These are phyloP conservation scores for Beaufortia kweichowensis DNA, from an alignment of 2,113 vertebrate genomes.

Conservation along the genomic window DNA sequence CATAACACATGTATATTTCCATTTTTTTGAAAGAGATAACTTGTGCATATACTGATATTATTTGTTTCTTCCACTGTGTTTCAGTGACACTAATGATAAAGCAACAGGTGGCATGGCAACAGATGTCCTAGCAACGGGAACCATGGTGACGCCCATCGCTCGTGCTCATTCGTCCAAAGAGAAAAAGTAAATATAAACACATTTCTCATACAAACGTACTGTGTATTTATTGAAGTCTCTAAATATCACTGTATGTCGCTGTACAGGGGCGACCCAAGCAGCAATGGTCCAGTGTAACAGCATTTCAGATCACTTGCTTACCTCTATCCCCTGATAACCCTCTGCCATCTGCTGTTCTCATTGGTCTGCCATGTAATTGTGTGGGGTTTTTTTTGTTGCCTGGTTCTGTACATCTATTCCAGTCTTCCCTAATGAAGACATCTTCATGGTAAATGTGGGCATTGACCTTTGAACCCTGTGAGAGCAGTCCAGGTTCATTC, in stretches of 20 bases:
- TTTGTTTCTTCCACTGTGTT: neutral
- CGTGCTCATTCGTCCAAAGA: constrained; percentile 2
- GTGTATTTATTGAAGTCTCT: neutral
- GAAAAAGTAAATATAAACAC: neutral
- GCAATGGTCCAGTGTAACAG: constrained; percentile 12
- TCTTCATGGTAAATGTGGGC: neutral
- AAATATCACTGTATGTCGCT: constrained; percentile 5
- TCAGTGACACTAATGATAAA: constrained; percentile 39
- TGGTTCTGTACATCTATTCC: neutral
- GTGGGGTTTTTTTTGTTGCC: neutral
- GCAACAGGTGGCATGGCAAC: constrained; percentile 35
- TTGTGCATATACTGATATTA: neutral
- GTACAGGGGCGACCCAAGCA: neutral
- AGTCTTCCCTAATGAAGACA: constrained; percentile 10
- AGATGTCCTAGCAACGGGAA: constrained; percentile 10
- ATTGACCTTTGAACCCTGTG: constrained; percentile 29
- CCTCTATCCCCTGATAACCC: constrained; percentile 5
- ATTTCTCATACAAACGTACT: neutral
- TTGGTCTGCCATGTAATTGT: constrained; percentile 6
- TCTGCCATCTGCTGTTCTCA: neutral
- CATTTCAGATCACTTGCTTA: neutral
- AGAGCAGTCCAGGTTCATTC: neutral
- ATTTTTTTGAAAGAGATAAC: too few species aligned
- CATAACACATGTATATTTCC: too few species aligned
- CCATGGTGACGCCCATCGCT: constrained; percentile 6